Base-by-base conservation (phyloP, 2,797 vertebrate species). In the Numenius phaeopus region DNA sequence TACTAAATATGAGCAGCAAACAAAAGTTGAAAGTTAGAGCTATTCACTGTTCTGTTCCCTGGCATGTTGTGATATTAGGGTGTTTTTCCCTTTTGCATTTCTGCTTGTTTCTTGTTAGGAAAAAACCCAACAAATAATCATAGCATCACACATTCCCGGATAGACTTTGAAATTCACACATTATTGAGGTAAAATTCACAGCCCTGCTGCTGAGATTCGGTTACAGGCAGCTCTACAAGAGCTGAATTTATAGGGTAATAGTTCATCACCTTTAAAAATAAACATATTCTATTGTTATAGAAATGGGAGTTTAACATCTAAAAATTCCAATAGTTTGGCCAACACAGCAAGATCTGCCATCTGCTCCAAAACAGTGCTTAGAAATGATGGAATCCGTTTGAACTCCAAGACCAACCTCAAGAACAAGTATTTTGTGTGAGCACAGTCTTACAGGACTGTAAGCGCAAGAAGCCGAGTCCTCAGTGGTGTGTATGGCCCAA, bases 121-220 rank as follows among this genome's bases (percentile, higher is more conserved):
- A 37, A 73, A 70, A 50, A 59, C 5, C 1, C 30, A 82, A 73
- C 42, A 82, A 91, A 85, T 80, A 96, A 95, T 54, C 82, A 73
- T 22, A 73, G 75, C 76, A 94, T 89, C 58, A 69, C 80, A 91
- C 50, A 79, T 83, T 90, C 85, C 69, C 76, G 61, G 75, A 52
- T 22, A 86, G 50, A 70, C 86, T 95, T 91, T 90, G 77, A 95
- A 95, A 70, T 92, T 84, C 87, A 82, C 66, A 77, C 52, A 10
- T 83, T 73, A 83, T 1, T 64, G 73, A 96, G 55, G 58, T 59
- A 93, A 93, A 90, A 97, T 76, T 89, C 94, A 94, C 83, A 94
- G 66, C 26, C 50, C 49, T 84, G 26, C 42, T 89, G 52, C 83
- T 89, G 71, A 64, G 47, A 64, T 73, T 89, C 77, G 37, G 70